A percentile compares a stretch with the other conserved stretches of the same genome.
These are phyloP conservation scores for Drosophila ironensis DNA, from an alignment of 1,140 invertebrate species.

Conservation along the genomic window DNA sequence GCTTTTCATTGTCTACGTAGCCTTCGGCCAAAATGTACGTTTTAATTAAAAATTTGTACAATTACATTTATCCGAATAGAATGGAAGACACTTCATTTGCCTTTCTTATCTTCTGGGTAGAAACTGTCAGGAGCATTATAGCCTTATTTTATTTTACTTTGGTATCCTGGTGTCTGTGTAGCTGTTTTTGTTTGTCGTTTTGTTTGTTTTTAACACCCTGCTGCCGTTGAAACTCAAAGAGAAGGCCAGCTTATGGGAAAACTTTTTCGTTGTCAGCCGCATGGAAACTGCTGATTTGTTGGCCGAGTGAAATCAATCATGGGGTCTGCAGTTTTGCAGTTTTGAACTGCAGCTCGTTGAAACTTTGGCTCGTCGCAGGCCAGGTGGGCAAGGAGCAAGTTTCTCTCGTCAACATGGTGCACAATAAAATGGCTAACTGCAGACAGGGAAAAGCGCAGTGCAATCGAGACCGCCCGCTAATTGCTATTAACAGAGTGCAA, in stretches of 20 bases:
- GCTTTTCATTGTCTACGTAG: constrained; percentile 25
- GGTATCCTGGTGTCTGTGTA: too few relatives aligned
- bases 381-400: constrained; percentile 4
- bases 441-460: constrained; percentile 14
- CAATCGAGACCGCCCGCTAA: constrained; percentile 12
- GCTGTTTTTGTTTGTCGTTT: constrained; percentile 2
- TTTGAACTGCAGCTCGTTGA: constrained; percentile 7
- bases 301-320: constrained; percentile 33
- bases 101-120: constrained; percentile 14
- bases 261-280: constrained; percentile 1
- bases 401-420: constrained; percentile 3
- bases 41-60: constrained; percentile 42
- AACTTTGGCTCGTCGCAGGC: constrained; percentile 5
- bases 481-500: constrained; percentile 29
- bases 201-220: constrained; percentile 17
- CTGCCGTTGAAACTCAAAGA: neutral
- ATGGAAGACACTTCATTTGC: neutral
- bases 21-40: constrained; percentile 15
- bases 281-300: constrained; percentile 13
- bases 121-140: constrained; percentile 13
- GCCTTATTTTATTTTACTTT: neutral
- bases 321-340: constrained; percentile 6
- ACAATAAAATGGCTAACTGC: constrained; percentile 16
- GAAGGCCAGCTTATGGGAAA: neutral
- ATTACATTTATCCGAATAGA: constrained; percentile 30